Base-by-base conservation (phyloP, 2,888 invertebrate species). In the Ceriagrion tenellum region DNA sequence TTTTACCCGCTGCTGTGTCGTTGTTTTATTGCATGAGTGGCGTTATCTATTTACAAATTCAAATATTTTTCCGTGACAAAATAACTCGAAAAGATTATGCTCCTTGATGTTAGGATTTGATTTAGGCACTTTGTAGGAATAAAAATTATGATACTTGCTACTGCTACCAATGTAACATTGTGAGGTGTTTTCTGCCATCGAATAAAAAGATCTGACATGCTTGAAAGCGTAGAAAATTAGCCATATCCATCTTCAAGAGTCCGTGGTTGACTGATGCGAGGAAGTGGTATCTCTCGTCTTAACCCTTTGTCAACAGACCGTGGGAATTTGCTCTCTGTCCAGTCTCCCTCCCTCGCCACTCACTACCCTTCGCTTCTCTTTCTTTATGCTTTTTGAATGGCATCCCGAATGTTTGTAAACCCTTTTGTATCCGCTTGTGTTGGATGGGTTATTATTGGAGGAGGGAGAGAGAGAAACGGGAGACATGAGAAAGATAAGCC, bases 351-450 rank as follows among this genome's bases (percentile, higher is more conserved):
- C n/a, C 13, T 69, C 91, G 35, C 91, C 91, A 40, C 63, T 16
- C 8, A 20, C 26, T 69, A 10, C 69, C 26, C n/a, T 26, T 69
- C 69, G 23, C 18, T 81, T 10, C 81, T 30, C 8, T 35, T 69
- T 35, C 18, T 35, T 81, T 16, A 8, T 81, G 13, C 69, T 74
- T 26, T 93, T 93, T 93, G 93, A 93, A 93, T 74, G 93, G 93
- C 93, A 74, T 63, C 81, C 69, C 69, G 69, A 93, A 93, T 93
- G 93, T 93, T 93, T 93, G 93, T 93, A 63, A 93, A 93, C 93
- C 74, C 93, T 93, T 93, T 93, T 93, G 93, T 93, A 74, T 69
- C 93, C 47, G 93, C 69, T 93, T 74, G 93, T 63, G 47, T 93
- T 47, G 93, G 93, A 93, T 93, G 93, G 93, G 63, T 93, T 93